phyloP scores from a whole-genome alignment of 2,797 vertebrate species.

The Ispidina lecontei region DNA sequence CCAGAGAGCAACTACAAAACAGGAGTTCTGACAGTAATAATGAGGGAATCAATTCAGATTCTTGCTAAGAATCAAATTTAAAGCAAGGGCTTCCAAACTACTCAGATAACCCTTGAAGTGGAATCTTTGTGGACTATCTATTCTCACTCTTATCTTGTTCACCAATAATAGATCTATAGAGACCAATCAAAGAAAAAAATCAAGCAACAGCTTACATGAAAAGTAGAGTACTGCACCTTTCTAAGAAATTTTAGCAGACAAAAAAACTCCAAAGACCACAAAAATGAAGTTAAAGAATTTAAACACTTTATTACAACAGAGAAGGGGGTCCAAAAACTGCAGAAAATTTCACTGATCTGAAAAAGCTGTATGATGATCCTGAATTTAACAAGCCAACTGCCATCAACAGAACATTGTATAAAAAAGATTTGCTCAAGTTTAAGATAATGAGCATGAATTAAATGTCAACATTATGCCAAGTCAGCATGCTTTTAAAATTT shows the following conservation, averaged over 20 bases:
- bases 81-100: background rate
- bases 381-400: too few species aligned
- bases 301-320: background rate
- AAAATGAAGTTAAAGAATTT: background rate
- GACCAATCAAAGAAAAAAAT: background rate
- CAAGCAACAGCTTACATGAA: background rate
- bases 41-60: background rate
- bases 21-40: background rate
- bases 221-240: background rate
- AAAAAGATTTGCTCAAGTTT: too few species aligned
- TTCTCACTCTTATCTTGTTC: background rate
- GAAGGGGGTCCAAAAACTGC: background rate
- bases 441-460: background rate
- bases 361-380: too few species aligned
- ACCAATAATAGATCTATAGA: background rate
- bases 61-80: background rate
- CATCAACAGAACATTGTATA: too few species aligned
- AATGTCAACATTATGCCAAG: too few species aligned
- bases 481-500: too few species aligned
- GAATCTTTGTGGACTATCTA: background rate
- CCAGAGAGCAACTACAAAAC: background rate
- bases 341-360: background rate
- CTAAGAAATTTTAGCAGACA: background rate
- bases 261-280: background rate
- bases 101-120: background rate